Conservation (phyloP, 2,113 vertebrate species). For the Hipposideros armiger region DNA sequence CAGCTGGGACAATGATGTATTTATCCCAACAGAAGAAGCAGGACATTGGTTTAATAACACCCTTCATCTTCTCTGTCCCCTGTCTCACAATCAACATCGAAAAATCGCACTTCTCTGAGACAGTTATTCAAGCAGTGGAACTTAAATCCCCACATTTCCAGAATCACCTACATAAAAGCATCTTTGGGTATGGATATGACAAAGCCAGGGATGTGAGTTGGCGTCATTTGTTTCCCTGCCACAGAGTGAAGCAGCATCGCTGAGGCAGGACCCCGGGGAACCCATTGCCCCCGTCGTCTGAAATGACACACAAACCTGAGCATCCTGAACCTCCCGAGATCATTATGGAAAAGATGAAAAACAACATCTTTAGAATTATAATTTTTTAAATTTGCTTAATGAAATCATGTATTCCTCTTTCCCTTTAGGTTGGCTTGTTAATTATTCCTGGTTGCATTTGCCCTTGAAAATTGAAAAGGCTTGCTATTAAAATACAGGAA, state of each 20-base stretch:
- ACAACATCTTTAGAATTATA: constrained; percentile 57
- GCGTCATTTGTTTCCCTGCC: constrained; percentile 59
- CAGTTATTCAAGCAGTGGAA: constrained; percentile 74
- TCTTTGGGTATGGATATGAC: background rate
- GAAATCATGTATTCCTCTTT: constrained; percentile 60
- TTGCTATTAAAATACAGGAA: constrained; percentile 45
- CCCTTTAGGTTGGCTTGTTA: constrained; percentile 53
- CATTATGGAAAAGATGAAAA: constrained; percentile 69
- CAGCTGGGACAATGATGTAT: constrained; percentile 70
- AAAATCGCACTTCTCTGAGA: constrained; percentile 55
- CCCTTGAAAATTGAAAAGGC: constrained; percentile 65
- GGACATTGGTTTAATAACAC: constrained; percentile 80
- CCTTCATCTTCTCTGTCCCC: constrained; percentile 58
- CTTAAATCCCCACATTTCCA: constrained; percentile 29
- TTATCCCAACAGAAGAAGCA: constrained; percentile 72
- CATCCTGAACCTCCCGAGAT: constrained; percentile 33
- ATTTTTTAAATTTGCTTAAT: constrained; percentile 81
- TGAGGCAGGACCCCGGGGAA: constrained; percentile 46
- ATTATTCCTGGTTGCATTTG: constrained; percentile 64
- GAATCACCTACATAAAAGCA: background rate
- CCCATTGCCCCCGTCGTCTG: constrained; percentile 71
- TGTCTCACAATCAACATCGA: background rate
- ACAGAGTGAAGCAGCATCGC: constrained; percentile 56
- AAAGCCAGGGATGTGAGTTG: constrained; percentile 49
- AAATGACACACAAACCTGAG: constrained; percentile 68